Conservation (phyloP, 2,888 invertebrate species). For the Cancer borealis region DNA sequence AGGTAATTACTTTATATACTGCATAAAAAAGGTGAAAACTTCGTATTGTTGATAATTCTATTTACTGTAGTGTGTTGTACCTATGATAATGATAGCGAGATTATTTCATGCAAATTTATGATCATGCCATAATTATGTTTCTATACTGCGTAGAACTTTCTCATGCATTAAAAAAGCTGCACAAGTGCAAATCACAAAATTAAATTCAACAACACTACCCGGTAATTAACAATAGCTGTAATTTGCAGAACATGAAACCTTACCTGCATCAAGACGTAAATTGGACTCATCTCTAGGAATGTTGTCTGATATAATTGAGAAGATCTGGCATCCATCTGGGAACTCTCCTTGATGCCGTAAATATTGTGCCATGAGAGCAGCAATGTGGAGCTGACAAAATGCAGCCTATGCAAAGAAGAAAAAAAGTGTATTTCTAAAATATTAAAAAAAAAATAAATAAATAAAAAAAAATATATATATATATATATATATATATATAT, state of each 20-base stretch:
- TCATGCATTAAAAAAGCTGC: not conserved
- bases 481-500: not conserved
- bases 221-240: not conserved
- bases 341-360: slow-evolving; percentile 88
- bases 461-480: not conserved
- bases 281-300: slow-evolving; percentile 92
- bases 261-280: slow-evolving; percentile 89
- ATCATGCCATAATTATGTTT: not conserved
- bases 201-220: not conserved
- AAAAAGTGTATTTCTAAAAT: not conserved
- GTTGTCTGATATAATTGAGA: slow-evolving; percentile 89
- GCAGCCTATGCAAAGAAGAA: slow-evolving; percentile 85
- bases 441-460: not conserved
- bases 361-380: slow-evolving; percentile 96
- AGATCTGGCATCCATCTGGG: slow-evolving; percentile 92
- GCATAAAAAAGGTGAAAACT: too few relatives aligned
- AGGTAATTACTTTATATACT: too few relatives aligned
- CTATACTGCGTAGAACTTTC: not conserved
- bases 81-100: not conserved
- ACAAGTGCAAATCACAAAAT: not conserved
- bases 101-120: slow-evolving; percentile 3
- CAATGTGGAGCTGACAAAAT: slow-evolving; percentile 96
- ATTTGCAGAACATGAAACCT: slow-evolving; percentile 78
- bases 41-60: not conserved
- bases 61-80: not conserved